A percentile compares a stretch with the other conserved stretches of the same genome.
These are phyloP conservation scores for Enteromius radiatus DNA, from an alignment of 2,797 vertebrate genomes.

Conservation along the genomic window DNA sequence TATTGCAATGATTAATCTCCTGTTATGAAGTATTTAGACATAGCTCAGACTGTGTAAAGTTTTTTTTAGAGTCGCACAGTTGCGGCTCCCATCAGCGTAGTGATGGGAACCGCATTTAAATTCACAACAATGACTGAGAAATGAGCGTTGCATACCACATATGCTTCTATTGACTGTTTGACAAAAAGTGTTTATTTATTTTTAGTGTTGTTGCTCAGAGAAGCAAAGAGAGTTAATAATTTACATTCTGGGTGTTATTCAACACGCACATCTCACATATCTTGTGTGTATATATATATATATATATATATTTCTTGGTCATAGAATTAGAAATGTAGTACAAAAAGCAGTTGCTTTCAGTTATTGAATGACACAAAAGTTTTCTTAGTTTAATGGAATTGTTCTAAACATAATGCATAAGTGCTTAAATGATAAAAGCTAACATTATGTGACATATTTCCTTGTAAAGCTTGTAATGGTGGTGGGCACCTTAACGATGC, in stretches of 20 bases:
- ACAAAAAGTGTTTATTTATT: conserved; percentile 23
- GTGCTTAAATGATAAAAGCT: not conserved
- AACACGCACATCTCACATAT: not conserved
- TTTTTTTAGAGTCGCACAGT: not conserved
- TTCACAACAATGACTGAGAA: conserved; percentile 32
- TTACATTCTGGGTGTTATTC: conserved; percentile 5
- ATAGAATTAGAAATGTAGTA: not conserved
- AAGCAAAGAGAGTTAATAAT: conserved; percentile 10
- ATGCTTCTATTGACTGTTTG: conserved; percentile 30
- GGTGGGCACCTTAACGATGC: not conserved
- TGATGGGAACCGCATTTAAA: conserved; percentile 37
- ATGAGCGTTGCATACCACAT: conserved; percentile 34
- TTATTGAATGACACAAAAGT: not conserved
- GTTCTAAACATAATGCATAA: not conserved
- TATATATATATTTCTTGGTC: not conserved
- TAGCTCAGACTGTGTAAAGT: conserved; percentile 10
- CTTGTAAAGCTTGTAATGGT: not conserved
- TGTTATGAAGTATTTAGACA: not conserved
- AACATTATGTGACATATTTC: not conserved
- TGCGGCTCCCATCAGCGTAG: not conserved
- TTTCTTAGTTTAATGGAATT: not conserved
- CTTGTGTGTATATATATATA: not conserved
- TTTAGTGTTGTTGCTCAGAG: conserved; percentile 10
- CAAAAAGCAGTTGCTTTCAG: not conserved
- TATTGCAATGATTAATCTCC: not conserved